Evolutionary conservation across 2,113 vertebrate species (phyloP).

Genomic region (Gopherus flavomarginatus): DNA sequence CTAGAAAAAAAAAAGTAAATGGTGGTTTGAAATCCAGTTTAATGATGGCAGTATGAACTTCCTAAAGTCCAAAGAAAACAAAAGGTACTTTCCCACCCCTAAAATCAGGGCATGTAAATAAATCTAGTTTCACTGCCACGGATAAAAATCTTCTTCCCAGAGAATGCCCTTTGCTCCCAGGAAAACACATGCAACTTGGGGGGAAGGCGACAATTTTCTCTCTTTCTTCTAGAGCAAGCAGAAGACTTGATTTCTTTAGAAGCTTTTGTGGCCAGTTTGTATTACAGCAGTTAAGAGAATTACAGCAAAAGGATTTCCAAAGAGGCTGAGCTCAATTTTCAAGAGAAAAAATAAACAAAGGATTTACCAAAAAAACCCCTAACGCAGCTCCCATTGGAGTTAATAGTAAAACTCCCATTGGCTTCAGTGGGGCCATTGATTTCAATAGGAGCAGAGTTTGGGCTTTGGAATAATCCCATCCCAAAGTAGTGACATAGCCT

Average conservation of each 20-base stretch:
- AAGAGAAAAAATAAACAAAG: background rate
- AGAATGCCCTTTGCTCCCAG: conserved; percentile 52
- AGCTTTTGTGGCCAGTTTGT: conserved; percentile 50
- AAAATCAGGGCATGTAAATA: conserved; percentile 48
- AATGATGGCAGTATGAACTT: conserved; percentile 57
- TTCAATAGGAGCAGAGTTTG: accelerated
- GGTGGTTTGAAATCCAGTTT: conserved; percentile 60
- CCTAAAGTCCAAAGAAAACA: conserved; percentile 54
- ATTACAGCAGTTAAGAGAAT: conserved; percentile 64
- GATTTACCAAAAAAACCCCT: background rate
- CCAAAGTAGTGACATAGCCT: background rate
- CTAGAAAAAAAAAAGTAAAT: conserved; percentile 59
- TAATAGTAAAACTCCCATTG: background rate
- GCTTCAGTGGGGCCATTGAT: accelerated
- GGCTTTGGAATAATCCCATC: accelerated
- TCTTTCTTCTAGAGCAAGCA: conserved; percentile 14
- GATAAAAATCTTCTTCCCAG: conserved; percentile 6
- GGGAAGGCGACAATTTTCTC: conserved; percentile 61
- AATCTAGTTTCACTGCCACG: conserved; percentile 55
- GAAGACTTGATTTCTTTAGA: conserved; percentile 64
- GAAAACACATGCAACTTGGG: conserved; percentile 49
- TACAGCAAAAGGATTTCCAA: conserved; percentile 53
- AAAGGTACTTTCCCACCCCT: conserved; percentile 59
- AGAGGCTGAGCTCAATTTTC: conserved; percentile 45
- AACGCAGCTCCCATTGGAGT: accelerated